Base-by-base conservation (phyloP, 2,797 vertebrate genomes). In the Pempheris klunzingeri region DNA sequence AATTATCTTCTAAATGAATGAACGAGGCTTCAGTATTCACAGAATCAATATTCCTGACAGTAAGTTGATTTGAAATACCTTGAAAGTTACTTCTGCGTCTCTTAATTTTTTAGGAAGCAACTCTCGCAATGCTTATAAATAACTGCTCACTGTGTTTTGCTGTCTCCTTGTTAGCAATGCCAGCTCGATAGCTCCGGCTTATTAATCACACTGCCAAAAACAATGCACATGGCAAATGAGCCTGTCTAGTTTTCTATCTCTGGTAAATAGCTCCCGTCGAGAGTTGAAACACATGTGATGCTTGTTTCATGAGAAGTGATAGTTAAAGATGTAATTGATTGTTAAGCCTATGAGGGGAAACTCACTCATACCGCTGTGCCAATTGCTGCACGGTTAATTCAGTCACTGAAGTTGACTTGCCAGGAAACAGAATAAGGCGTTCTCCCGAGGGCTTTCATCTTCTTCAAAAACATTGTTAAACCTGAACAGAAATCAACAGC, bases 131-230 rank as follows among this genome's bases (percentile, higher is more conserved):
- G 44, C 24, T 69, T 88, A 70, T 70, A 77, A 71, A 79, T 74
- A 63, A 67, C 5, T 36, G 20, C 57, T 70, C 0, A 0, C 43
- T 71, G 30, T 44, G 20, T 71, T 7, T 54, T 64, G 0, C 34
- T 32, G 67, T 24, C 53, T 53, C 71, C 68, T 82, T 71, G 15
- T 87, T 79, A 72, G 55, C 60, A 44, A 58, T 71, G 74, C 34
- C 76, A 86, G 67, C 82, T 83, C 14, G 1, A 78, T 67, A 88
- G 76, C 67, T 54, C 22, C 0, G 18, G 30, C 68, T 47, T 79
- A 81, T 87, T 84, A 83, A 69, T 84, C 60, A 80, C 24, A 5
- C 52, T 73, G 72, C 72, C 55, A 77, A 74, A 74, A 74, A 81
- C 52, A 75, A 83, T 79, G 60, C 57, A 66, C 79, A 49, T 64